These are phyloP conservation scores for Ptiloglossa arizonensis DNA, from an alignment of 1,140 invertebrate genomes.

Conservation along the genomic window DNA sequence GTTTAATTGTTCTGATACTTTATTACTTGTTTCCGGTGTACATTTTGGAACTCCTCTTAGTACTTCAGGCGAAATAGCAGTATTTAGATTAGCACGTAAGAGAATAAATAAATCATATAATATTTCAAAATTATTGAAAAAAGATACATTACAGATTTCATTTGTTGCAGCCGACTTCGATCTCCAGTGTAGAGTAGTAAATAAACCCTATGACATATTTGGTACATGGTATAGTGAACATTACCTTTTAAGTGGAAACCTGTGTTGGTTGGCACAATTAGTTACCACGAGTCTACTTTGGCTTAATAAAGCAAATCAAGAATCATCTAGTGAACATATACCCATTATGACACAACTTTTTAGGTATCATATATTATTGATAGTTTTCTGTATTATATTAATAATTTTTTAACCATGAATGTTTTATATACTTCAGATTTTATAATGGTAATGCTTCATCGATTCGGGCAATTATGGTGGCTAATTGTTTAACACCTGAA, in stretches of 20 bases:
- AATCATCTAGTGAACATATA: slow-evolving; percentile 90
- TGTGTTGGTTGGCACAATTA: slow-evolving; percentile 90
- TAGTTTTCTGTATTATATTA: not conserved
- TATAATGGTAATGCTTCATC: slow-evolving; percentile 93
- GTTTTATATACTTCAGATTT: slow-evolving; percentile 82
- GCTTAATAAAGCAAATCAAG: slow-evolving; percentile 93
- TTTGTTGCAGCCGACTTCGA: slow-evolving; percentile 84
- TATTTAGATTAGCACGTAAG: slow-evolving; percentile 89
- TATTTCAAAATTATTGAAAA: not conserved
- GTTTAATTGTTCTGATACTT: slow-evolving; percentile 92
- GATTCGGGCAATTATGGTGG: slow-evolving; percentile 89
- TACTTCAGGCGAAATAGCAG: slow-evolving; percentile 93
- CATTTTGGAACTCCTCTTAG: slow-evolving; percentile 91
- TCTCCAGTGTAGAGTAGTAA: slow-evolving; percentile 90
- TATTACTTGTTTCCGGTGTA: slow-evolving; percentile 93
- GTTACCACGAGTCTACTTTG: slow-evolving; percentile 91
- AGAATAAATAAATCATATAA: not conserved
- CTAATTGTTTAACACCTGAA: slow-evolving; percentile 84
- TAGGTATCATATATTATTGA: slow-evolving; percentile 69
- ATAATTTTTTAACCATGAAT: slow-evolving; percentile 1
- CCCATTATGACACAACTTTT: slow-evolving; percentile 91
- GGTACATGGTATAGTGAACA: slow-evolving; percentile 94
- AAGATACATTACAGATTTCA: not conserved
- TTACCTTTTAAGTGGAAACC: slow-evolving; percentile 90
- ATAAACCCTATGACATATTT: slow-evolving; percentile 95